A percentile compares a stretch with the other conserved stretches of the same genome.
phyloP scores from a whole-genome alignment of 2,888 invertebrate genomes.

The Phrixothrix hirtus region DNA sequence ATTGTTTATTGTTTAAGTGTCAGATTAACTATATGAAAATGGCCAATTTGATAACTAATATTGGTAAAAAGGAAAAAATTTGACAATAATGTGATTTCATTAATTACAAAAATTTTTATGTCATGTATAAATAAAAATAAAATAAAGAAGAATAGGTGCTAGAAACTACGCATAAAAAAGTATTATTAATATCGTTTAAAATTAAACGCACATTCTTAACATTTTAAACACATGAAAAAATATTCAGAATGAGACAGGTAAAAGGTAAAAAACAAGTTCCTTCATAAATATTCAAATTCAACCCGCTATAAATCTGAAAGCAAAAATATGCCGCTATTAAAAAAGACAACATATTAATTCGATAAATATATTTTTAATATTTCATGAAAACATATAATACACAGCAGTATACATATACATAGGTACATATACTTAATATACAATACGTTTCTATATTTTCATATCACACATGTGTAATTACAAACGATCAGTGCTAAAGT shows the following conservation, averaged over 20 bases:
- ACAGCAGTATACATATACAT: slow-evolving; percentile 35
- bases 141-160: too few relatives aligned
- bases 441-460: slow-evolving; percentile 31
- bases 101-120: too few relatives aligned
- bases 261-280: slow-evolving; percentile 43
- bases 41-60: too few relatives aligned
- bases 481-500: slow-evolving; percentile 23
- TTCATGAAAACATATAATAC: slow-evolving; percentile 36
- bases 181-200: slow-evolving; percentile 30
- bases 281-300: slow-evolving; percentile 55
- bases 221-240: slow-evolving; percentile 42
- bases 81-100: too few relatives aligned
- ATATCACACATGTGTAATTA: slow-evolving; percentile 32
- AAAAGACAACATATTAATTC: slow-evolving; percentile 55
- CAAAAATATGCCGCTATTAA: slow-evolving; percentile 54
- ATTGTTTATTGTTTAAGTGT: too few relatives aligned
- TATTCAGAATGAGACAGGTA: slow-evolving; percentile 41
- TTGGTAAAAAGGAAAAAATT: too few relatives aligned
- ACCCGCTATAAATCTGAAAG: slow-evolving; percentile 51
- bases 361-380: slow-evolving; percentile 53
- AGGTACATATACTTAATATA: slow-evolving; percentile 34
- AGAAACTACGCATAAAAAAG: slow-evolving; percentile 12
- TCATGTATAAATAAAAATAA: too few relatives aligned
- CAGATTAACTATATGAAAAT: too few relatives aligned
- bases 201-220: slow-evolving; percentile 29